Conservation (phyloP, 1,140 invertebrate genomes). For the Drosophila santomea region DNA sequence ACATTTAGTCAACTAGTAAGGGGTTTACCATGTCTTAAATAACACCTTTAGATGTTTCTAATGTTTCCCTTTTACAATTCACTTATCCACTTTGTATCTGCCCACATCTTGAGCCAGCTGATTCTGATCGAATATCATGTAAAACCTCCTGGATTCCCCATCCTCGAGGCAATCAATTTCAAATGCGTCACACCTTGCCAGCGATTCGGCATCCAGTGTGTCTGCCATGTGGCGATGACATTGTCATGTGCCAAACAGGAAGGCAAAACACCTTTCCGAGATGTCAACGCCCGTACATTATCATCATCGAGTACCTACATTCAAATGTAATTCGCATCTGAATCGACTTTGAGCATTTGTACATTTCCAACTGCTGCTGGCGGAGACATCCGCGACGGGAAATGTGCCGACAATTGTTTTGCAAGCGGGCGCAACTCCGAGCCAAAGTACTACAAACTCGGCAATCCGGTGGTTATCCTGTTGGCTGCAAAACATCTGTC, state of each 20-base stretch:
- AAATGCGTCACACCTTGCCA: constrained; percentile 72
- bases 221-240: constrained; percentile 53
- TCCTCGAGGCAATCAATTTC: constrained; percentile 31
- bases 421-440: constrained; percentile 69
- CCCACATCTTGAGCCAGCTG: constrained; percentile 22
- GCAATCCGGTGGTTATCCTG: constrained; percentile 26
- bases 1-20: too few relatives aligned
- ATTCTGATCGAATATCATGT: constrained; percentile 36
- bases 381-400: constrained; percentile 68
- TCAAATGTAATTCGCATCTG: constrained; percentile 55
- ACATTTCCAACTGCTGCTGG: constrained; percentile 31
- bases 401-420: constrained; percentile 72
- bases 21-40: too few relatives aligned
- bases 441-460: constrained; percentile 9
- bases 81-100: constrained; percentile 22
- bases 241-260: constrained; percentile 36
- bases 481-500: constrained; percentile 72
- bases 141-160: constrained; percentile 3
- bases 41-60: neutral
- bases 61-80: constrained; percentile 7
- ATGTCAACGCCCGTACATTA: constrained; percentile 73
- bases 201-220: constrained; percentile 20
- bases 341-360: constrained; percentile 29
- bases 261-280: constrained; percentile 68
- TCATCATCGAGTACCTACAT: constrained; percentile 49